These are phyloP conservation scores for Nycticorax nycticorax DNA, from an alignment of 2,113 vertebrate genomes.

Conservation along the genomic window DNA sequence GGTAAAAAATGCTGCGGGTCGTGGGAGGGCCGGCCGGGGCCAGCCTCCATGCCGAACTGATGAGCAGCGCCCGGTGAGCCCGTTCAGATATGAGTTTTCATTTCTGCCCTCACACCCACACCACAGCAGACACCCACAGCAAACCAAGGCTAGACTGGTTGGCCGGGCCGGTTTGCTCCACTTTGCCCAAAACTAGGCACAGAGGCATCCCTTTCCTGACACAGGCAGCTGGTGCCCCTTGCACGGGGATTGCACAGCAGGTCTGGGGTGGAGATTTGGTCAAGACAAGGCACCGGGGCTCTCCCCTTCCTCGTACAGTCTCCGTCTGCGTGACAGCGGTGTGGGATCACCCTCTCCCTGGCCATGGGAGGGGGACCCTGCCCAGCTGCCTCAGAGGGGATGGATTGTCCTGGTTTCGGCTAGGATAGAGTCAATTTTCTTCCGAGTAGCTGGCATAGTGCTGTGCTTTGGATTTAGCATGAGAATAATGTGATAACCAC, in stretches of 20 bases:
- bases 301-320: accelerated
- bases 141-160: neutral
- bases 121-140: neutral
- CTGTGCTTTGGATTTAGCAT: too few relatives aligned
- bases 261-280: neutral
- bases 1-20: neutral
- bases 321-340: accelerated
- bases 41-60: accelerated
- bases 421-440: too few relatives aligned
- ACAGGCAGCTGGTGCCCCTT: accelerated
- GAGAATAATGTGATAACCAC: too few relatives aligned
- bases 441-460: too few relatives aligned
- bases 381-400: neutral
- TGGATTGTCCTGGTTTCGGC: too few relatives aligned
- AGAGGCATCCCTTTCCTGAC: neutral
- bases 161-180: neutral
- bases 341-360: neutral
- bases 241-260: accelerated
- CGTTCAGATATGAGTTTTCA: neutral
- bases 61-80: accelerated
- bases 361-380: neutral
- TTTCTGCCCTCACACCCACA: neutral
- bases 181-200: neutral
- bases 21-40: accelerated
- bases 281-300: accelerated